Conservation (phyloP, 2,113 vertebrate genomes). For the Salvelinus fontinalis region DNA sequence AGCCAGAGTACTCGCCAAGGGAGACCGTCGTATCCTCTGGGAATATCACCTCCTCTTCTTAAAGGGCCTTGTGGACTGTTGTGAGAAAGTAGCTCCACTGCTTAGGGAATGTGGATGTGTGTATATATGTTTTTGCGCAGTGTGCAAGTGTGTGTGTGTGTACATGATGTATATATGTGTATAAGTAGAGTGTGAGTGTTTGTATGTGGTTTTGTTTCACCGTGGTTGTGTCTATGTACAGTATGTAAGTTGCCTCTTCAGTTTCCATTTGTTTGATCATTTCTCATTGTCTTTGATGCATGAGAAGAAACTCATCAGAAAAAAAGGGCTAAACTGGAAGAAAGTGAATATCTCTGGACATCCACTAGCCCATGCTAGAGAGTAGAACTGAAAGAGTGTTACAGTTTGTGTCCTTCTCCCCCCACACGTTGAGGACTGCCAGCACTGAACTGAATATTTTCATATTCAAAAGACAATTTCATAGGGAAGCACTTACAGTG, state of each 20-base stretch:
- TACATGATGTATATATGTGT: slow-evolving; percentile 10
- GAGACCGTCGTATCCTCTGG: slow-evolving; percentile 88
- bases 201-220: not conserved
- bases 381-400: slow-evolving; percentile 23
- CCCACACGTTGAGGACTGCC: slow-evolving; percentile 13
- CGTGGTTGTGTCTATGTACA: slow-evolving; percentile 4
- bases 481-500: slow-evolving; percentile 45
- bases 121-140: slow-evolving; percentile 15
- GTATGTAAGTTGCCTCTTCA: slow-evolving; percentile 9
- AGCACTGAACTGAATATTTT: slow-evolving; percentile 4
- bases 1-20: slow-evolving; percentile 79
- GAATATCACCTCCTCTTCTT: slow-evolving; percentile 88
- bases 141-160: slow-evolving; percentile 14
- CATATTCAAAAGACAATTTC: not conserved
- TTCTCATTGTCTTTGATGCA: slow-evolving; percentile 4
- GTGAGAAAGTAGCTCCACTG: slow-evolving; percentile 1
- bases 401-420: not conserved
- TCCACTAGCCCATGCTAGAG: not conserved
- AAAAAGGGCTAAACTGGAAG: slow-evolving; percentile 27
- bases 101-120: slow-evolving; percentile 34
- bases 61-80: slow-evolving; percentile 45
- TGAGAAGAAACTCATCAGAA: not conserved
- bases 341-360: slow-evolving; percentile 11
- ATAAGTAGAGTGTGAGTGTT: not conserved
- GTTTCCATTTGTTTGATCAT: not conserved